Percentiles rank a stretch among this genome's conserved stretches.
Evolutionary conservation across 2,888 invertebrate genomes (phyloP).

Genomic region (Drosophila lacicola): DNA sequence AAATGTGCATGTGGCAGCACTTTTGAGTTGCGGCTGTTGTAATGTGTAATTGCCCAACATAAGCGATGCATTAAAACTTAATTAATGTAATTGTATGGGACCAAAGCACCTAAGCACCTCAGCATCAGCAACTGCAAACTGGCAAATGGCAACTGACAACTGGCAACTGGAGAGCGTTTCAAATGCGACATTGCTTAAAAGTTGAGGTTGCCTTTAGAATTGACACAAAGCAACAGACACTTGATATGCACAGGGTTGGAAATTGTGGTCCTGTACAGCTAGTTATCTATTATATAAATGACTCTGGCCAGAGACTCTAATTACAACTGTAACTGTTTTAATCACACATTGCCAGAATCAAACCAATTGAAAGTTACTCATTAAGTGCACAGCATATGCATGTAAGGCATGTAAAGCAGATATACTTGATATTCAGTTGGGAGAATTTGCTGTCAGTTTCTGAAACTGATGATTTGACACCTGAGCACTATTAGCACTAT

Average conservation of each 20-base stretch:
- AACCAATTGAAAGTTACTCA: constrained; percentile 6
- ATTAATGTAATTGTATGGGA: constrained; percentile 51
- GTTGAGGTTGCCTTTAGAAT: constrained; percentile 29
- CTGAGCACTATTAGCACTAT: too few relatives aligned
- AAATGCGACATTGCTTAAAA: constrained; percentile 27
- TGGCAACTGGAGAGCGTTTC: constrained; percentile 16
- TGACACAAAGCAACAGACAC: constrained; percentile 25
- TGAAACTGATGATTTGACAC: too few relatives aligned
- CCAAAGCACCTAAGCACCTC: constrained; percentile 11
- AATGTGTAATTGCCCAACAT: constrained; percentile 42
- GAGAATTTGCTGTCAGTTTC: too few relatives aligned
- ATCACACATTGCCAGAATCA: not conserved
- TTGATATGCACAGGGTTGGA: constrained; percentile 4
- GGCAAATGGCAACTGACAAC: not conserved
- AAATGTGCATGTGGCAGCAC: constrained; percentile 71
- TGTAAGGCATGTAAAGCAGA: not conserved
- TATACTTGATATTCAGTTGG: not conserved
- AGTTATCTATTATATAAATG: constrained; percentile 18
- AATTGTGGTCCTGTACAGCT: constrained; percentile 23
- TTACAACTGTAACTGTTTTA: constrained; percentile 9
- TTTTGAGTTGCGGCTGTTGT: constrained; percentile 34
- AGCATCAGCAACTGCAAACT: too few relatives aligned
- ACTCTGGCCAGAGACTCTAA: constrained; percentile 1
- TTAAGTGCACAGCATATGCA: not conserved
- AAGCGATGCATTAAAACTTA: constrained; percentile 59